Evolutionary conservation across 2,888 invertebrate species (phyloP).

Genomic region (Leptura quadrifasciata): DNA sequence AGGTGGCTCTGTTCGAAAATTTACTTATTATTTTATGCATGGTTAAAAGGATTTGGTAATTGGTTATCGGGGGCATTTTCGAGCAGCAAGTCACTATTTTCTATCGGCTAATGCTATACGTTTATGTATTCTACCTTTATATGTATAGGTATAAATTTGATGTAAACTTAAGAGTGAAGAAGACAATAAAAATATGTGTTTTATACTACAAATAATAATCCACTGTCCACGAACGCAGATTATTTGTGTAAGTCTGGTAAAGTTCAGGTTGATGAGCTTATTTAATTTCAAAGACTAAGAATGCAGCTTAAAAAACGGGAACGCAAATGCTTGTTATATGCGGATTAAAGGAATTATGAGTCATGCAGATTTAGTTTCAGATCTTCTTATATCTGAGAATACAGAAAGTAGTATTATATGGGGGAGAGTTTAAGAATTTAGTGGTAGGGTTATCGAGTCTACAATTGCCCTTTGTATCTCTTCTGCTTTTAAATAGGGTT

Average conservation of each 20-base stretch:
- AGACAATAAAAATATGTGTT: constrained; percentile 6
- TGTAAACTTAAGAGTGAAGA: not conserved
- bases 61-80: too few species aligned
- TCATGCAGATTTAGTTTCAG: constrained; percentile 70
- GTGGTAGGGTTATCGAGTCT: constrained; percentile 68
- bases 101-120: too few species aligned
- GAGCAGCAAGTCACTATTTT: too few species aligned
- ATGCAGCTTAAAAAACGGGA: constrained; percentile 66
- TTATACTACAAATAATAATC: constrained; percentile 52
- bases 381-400: constrained; percentile 70
- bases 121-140: too few species aligned
- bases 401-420: constrained; percentile 62
- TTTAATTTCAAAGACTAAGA: constrained; percentile 69
- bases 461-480: constrained; percentile 38
- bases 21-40: too few species aligned
- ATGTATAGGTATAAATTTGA: too few species aligned
- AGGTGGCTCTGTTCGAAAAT: too few species aligned
- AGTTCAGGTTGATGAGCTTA: constrained; percentile 67
- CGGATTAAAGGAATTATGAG: constrained; percentile 73
- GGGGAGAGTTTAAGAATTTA: constrained; percentile 66
- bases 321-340: constrained; percentile 73
- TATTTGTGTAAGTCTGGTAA: constrained; percentile 65
- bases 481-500: constrained; percentile 13
- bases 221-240: constrained; percentile 61
- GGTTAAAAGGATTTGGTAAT: too few species aligned